These are phyloP conservation scores for Pelodytes ibericus DNA, from an alignment of 2,797 vertebrate species.

Conservation along the genomic window DNA sequence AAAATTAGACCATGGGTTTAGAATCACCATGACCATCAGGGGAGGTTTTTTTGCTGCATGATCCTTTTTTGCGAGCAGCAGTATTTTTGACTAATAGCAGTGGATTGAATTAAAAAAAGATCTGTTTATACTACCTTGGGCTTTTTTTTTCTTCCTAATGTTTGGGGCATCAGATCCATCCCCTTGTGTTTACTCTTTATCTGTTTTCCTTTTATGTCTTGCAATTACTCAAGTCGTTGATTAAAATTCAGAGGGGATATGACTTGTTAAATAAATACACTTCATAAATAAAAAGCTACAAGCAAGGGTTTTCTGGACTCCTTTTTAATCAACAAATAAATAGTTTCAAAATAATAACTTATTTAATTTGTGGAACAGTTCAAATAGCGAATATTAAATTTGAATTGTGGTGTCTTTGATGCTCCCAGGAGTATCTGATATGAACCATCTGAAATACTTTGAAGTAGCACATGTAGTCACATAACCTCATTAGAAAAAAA, in stretches of 20 bases:
- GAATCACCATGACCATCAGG: no score
- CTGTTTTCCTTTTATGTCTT: not conserved
- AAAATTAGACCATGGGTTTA: no score
- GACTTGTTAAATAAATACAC: constrained; percentile 28
- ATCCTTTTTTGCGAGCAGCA: no score
- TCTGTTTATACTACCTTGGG: no score
- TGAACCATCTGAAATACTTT: constrained; percentile 27
- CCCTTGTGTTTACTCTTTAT: no score
- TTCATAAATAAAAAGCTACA: constrained; percentile 35
- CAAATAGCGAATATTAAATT: constrained; percentile 33
- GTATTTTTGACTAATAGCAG: no score
- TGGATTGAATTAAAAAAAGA: no score
- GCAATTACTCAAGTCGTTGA: not conserved
- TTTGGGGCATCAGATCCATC: no score
- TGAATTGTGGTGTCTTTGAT: constrained; percentile 39
- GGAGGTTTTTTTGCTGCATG: no score
- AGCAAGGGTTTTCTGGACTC: constrained; percentile 14
- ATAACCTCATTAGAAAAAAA: constrained; percentile 33
- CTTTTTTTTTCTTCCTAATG: no score
- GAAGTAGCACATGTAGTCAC: constrained; percentile 34
- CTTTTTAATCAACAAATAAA: constrained; percentile 42
- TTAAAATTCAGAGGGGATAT: constrained; percentile 17
- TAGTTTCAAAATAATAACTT: constrained; percentile 28
- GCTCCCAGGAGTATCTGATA: constrained; percentile 38
- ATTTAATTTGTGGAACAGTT: constrained; percentile 39